Base-by-base conservation (phyloP, 2,797 vertebrate species). In the Denticeps clupeoides region DNA sequence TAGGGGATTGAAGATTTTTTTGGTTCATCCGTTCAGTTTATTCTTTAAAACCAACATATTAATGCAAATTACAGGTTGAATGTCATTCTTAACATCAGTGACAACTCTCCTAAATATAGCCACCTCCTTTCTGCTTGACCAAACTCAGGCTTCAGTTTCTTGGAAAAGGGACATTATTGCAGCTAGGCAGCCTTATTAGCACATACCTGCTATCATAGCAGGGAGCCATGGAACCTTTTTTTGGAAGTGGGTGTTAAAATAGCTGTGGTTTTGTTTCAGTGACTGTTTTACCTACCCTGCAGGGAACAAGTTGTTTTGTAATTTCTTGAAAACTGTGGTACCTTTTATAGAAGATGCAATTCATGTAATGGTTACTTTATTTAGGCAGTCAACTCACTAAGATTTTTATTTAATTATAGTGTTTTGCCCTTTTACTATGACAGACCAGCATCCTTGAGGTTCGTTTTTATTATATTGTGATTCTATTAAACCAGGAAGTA, bases 191-290 rank as follows among this genome's bases (percentile, higher is more conserved):
- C 59, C 45, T 61, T 50, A 67, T 73, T 71, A 68, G 61, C 31
- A 2, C 53, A 64, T 63, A 65, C 51, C 52, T 71, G 58, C 23
- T 42, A 78, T 47, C 60, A 58, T 56, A 73, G 63, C 60, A 68
- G 52, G 59, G 18, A 33, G 41, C 41, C 21, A 41, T 56, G 53
- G 54, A 56, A 40, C 66, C 56, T 27, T 59, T 61, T 64, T 60
- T 31, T 12, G 38, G 45, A 65, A 59, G 37, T 4, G 6, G 32
- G 45, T 67, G 63, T 69, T 56, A 72, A 64, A 52, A 71, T 68
- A 64, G 67, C 56, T 46, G 46, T 1, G 7, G 47, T 22, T 19
- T 16, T 28, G 35, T 16, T 26, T 38, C 23, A 15, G 22, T 32
- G 29, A 31, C 13, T 13, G 13, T n/a, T n/a, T n/a, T n/a, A n/a